A percentile compares a stretch with the other conserved stretches of the same genome.
These are phyloP conservation scores for Microcebus murinus DNA, from an alignment of 2,113 vertebrate genomes.

Conservation along the genomic window DNA sequence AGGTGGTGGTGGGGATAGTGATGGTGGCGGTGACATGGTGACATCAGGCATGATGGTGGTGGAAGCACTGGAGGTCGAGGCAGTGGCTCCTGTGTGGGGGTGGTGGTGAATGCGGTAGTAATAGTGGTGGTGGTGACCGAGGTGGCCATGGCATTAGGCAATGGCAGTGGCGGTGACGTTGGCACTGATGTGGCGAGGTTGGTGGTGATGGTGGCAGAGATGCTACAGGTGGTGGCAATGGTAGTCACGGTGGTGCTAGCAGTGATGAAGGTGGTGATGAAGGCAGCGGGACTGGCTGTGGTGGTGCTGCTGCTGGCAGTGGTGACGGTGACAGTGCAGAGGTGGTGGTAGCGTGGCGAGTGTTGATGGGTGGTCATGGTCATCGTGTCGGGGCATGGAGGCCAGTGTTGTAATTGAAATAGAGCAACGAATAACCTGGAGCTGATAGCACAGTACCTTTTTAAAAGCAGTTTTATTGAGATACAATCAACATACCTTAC, in stretches of 20 bases:
- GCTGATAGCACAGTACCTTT: neutral
- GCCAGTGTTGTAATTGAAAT: neutral
- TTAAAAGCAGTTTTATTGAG: neutral
- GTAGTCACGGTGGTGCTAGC: too few species aligned
- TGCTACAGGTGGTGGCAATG: neutral
- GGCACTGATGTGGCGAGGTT: fast-evolving
- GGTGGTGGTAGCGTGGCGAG: neutral
- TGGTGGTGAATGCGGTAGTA: too few species aligned
- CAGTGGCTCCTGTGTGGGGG: too few species aligned
- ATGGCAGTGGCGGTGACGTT: neutral
- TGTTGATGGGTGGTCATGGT: neutral
- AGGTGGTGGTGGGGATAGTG: too few species aligned
- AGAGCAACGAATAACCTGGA: neutral
- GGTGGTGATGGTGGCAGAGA: fast-evolving
- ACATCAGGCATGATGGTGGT: too few species aligned
- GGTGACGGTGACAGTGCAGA: too few species aligned
- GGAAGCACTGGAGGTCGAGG: too few species aligned
- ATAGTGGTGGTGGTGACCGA: too few species aligned
- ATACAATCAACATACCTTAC: neutral
- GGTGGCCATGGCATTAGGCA: too few species aligned
- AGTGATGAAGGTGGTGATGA: neutral
- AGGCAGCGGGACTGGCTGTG: too few species aligned
- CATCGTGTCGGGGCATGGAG: too few species aligned
- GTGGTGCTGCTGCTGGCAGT: fast-evolving
- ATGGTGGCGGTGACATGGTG: neutral